Base-by-base conservation (phyloP, 1,140 invertebrate genomes). In the Habropoda laboriosa region DNA sequence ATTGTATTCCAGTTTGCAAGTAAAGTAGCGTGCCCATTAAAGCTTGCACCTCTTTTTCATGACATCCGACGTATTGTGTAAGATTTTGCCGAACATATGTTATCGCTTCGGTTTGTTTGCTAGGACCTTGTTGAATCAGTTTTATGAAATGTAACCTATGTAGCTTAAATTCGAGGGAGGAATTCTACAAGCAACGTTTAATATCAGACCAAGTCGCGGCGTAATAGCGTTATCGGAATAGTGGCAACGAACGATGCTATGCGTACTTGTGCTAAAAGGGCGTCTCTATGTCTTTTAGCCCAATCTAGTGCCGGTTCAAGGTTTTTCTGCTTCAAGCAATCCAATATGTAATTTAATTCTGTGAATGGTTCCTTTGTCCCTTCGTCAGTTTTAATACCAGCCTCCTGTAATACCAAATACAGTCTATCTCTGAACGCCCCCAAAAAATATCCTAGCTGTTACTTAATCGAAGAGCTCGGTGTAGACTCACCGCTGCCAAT, bases 21-120 rank as follows among this genome's bases (percentile, higher is more conserved):
- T 96, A 98, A 45, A 98, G 92, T 68, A 98, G 92, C 82, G 97
- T 97, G 47, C 97, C 97, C 97, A 98, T 98, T 80, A 98, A 91
- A 38, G 95, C 95, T 92, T 98, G 97, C 58, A 98, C 96, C 88
- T 97, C 97, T 95, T 97, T 97, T 86, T 97, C 96, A 91, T 98
- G 96, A 75, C 95, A 94, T 66, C 94, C 92, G 32, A 97, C 96
- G 92, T 98, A 98, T 86, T 96, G 96, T 45, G 96, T 95, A 89
- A 99, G 96, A 93, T 98, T 95, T 80, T 94, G 94, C 55, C 97
- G 94, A 3, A 98, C 98, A 94, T 99, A 99, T 82, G 94, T 90
- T 74, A 99, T 96, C n/a, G 97, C 97, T 89, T 96, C 95, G 35
- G 90, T 93, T 91, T 97, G 96, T 87, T 94, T 94, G 58, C 92